These are phyloP conservation scores for Xenopus borealis DNA, from an alignment of 2,113 vertebrate genomes.

Conservation along the genomic window DNA sequence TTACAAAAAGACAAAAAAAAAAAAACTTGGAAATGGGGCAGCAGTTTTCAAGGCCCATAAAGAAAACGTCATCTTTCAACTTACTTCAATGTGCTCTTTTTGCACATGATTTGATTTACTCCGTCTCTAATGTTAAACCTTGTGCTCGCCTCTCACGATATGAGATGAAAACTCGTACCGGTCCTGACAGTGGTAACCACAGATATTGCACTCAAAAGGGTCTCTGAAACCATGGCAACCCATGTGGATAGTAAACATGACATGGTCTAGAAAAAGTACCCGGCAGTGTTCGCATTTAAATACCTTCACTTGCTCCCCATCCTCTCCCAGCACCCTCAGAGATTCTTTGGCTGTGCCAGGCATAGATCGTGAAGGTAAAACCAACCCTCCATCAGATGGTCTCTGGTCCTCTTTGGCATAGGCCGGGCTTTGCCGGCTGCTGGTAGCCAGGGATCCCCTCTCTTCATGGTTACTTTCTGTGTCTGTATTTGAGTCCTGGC, in stretches of 20 bases:
- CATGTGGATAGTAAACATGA: constrained; percentile 99
- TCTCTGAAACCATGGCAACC: constrained; percentile 96
- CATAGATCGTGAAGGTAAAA: constrained; percentile 52
- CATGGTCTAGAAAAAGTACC: constrained; percentile 94
- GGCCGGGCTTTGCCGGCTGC: constrained; percentile 76
- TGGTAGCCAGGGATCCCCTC: constrained; percentile 61
- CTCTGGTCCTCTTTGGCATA: constrained; percentile 88
- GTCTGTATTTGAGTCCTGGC: constrained; percentile 93
- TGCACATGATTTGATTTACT: neutral
- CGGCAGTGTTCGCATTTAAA: constrained; percentile 93
- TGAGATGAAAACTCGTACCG: constrained; percentile 97
- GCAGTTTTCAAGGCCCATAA: constrained; percentile 8
- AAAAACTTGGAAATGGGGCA: neutral
- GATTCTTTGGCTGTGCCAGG: constrained; percentile 71
- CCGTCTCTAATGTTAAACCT: constrained; percentile 65
- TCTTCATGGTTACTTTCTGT: constrained; percentile 95
- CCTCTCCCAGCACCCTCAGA: constrained; percentile 82
- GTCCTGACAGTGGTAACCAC: constrained; percentile 92
- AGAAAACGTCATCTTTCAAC: neutral
- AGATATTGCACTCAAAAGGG: constrained; percentile 98
- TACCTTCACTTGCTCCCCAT: constrained; percentile 79
- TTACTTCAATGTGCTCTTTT: constrained; percentile 15
- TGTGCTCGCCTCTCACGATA: constrained; percentile 93
- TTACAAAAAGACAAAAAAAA: neutral
- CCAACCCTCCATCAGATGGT: constrained; percentile 61